A percentile compares a stretch with the other conserved stretches of the same genome.
Evolutionary conservation across 2,888 invertebrate species (phyloP).

Genomic region (Athalia cordata): DNA sequence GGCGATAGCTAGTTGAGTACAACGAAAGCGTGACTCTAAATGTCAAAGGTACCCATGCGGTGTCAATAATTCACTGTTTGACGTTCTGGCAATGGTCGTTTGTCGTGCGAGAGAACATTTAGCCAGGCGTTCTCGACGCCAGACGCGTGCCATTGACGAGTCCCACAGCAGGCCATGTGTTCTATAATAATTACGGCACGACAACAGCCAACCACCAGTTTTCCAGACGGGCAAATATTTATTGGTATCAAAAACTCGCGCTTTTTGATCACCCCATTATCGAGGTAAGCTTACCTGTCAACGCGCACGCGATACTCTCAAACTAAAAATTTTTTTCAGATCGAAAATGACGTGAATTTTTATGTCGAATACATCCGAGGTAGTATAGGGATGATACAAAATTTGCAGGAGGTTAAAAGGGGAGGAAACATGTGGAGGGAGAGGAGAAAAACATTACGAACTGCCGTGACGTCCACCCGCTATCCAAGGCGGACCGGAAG

Average conservation of each 20-base stretch:
- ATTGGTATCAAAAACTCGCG: slow-evolving; percentile 6
- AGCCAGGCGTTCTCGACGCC: slow-evolving; percentile 45
- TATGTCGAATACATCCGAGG: too few relatives aligned
- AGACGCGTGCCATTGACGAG: slow-evolving; percentile 43
- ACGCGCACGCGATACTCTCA: not conserved
- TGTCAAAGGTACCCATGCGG: slow-evolving; percentile 3
- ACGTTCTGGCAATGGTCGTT: slow-evolving; percentile 52
- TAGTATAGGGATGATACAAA: not conserved
- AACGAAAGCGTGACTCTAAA: slow-evolving; percentile 13
- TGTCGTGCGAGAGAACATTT: slow-evolving; percentile 61
- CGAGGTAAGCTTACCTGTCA: slow-evolving; percentile 4
- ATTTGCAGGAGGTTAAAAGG: not conserved
- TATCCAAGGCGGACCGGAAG: slow-evolving; percentile 48
- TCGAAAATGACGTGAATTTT: too few relatives aligned
- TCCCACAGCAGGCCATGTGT: slow-evolving; percentile 57
- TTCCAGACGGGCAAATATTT: slow-evolving; percentile 45
- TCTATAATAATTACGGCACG: slow-evolving; percentile 57
- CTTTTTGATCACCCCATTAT: slow-evolving; percentile 44
- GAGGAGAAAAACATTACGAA: not conserved
- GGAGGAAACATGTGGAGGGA: too few relatives aligned
- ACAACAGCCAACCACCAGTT: slow-evolving; percentile 56
- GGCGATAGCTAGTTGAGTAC: not conserved
- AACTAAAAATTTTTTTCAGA: too few relatives aligned
- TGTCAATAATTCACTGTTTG: slow-evolving; percentile 58
- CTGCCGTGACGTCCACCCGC: slow-evolving; percentile 10